A percentile compares a stretch with the other conserved stretches of the same genome.
phyloP scores from a whole-genome alignment of 2,888 invertebrate species.

The Pandemis heparana region DNA sequence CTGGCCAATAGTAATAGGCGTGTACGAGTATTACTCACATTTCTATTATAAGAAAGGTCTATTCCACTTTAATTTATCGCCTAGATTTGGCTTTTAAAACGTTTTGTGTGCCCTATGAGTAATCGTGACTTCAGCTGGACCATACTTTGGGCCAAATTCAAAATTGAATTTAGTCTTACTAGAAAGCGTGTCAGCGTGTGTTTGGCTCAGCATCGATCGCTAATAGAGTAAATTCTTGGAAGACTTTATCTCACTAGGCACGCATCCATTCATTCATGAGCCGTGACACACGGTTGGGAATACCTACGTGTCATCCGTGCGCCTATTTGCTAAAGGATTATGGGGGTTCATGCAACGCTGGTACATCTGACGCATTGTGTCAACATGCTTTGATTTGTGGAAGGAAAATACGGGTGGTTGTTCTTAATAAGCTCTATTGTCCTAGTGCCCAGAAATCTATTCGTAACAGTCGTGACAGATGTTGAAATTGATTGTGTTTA shows the following conservation, averaged over 20 bases:
- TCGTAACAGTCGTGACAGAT: conserved; percentile 2
- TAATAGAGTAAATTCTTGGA: conserved; percentile 74
- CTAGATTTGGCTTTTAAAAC: conserved; percentile 6
- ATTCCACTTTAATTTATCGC: conserved; percentile 14
- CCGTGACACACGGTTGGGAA: conserved; percentile 58
- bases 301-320: conserved; percentile 50
- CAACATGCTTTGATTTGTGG: conserved; percentile 46
- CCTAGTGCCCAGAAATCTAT: conserved; percentile 46
- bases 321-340: conserved; percentile 48
- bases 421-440: conserved; percentile 42
- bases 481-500: background rate
- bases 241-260: conserved; percentile 68
- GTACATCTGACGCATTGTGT: conserved; percentile 60
- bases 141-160: conserved; percentile 13
- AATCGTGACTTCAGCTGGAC: background rate
- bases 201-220: conserved; percentile 68
- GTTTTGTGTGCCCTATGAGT: background rate
- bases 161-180: conserved; percentile 6
- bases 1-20: conserved; percentile 4
- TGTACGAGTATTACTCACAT: conserved; percentile 30
- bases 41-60: conserved; percentile 10
- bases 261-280: conserved; percentile 74
- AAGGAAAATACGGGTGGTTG: conserved; percentile 52
- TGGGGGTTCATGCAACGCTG: conserved; percentile 55
- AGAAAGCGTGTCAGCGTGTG: conserved; percentile 53